Evolutionary conservation across 2,888 invertebrate genomes (phyloP), one percentile per base, ranked within the genome.

Genomic region (Hirtodrosophila duncani): DNA sequence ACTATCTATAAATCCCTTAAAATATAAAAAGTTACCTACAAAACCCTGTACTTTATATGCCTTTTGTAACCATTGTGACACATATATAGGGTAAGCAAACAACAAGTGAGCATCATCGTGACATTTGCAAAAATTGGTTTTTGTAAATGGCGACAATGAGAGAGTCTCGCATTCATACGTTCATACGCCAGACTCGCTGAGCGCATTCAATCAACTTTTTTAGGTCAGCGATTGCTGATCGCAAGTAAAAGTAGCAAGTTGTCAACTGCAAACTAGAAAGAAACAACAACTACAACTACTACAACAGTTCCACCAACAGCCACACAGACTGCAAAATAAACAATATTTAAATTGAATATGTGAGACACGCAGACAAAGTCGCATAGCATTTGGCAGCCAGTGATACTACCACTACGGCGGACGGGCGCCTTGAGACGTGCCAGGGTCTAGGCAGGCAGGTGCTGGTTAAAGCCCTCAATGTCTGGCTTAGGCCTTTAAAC

Each of bases 191-290:
- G 31, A 34, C 26, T 49, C 46, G 49, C 55, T 57, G 39, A 61
- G 55, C 65, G 60, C 68, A 68, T 71, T 72, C 69, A 77, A 69
- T 72, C 72, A 67, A 57, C 67, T 57, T 71, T 75, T 75, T 74
- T 75, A 58, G 75, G 75, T 78, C 79, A 75, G 71, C 68, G 62
- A 68, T 69, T 64, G 65, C 27, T 34, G 66, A 58, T 57, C 55
- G 50, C 66, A 68, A 77, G 72, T 70, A 69, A 74, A 67, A 78
- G 78, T 67, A 56, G 77, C 66, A 63, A 34, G 20, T 53, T 46
- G 59, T 42, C 43, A 60, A 53, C 52, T 56, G 55, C 56, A 56
- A 61, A 60, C 78, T 69, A 74, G 67, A 71, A 68, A 69, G 55
- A 60, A 65, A 33, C 36, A 56, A 50, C 36, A 31, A 42, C 29